Evolutionary conservation across 1,140 invertebrate species (phyloP).

Genomic region (Drosophila aff.): DNA sequence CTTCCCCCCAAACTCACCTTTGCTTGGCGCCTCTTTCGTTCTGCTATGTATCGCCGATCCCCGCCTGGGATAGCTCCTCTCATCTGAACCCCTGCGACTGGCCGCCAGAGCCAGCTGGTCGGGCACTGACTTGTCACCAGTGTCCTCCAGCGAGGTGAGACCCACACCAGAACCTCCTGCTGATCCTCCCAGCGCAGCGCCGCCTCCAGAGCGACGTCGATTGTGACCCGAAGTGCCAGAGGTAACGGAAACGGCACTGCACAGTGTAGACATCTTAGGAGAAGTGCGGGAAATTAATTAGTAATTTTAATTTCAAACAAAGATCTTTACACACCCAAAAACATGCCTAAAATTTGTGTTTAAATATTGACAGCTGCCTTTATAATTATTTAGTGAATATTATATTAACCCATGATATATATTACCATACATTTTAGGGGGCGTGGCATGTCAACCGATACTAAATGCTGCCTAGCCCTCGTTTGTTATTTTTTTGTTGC

Average conservation of each 20-base stretch:
- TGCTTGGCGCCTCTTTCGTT: slow-evolving; percentile 42
- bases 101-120: slow-evolving; percentile 71
- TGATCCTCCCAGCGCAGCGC: not conserved
- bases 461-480: slow-evolving; percentile 2
- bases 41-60: slow-evolving; percentile 22
- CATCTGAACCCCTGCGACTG: slow-evolving; percentile 48
- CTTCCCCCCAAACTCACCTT: slow-evolving; percentile 16
- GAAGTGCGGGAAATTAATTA: not conserved
- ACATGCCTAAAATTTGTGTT: too few species aligned
- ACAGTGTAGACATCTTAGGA: slow-evolving; percentile 25
- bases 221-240: slow-evolving; percentile 38
- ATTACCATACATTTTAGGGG: not conserved
- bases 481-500: not conserved
- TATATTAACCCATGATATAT: not conserved
- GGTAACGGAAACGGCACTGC: slow-evolving; percentile 36
- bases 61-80: slow-evolving; percentile 51
- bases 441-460: slow-evolving; percentile 15
- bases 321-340: not conserved
- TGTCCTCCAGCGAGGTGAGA: slow-evolving; percentile 42
- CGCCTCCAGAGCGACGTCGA: slow-evolving; percentile 32
- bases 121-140: slow-evolving; percentile 56
- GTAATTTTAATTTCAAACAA: not conserved
- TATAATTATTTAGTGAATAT: not conserved
- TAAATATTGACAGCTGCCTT: not conserved
- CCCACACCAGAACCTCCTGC: slow-evolving; percentile 4